phyloP scores from a whole-genome alignment of 92 coral and sea anemone species.

The Porites divaricata region DNA sequence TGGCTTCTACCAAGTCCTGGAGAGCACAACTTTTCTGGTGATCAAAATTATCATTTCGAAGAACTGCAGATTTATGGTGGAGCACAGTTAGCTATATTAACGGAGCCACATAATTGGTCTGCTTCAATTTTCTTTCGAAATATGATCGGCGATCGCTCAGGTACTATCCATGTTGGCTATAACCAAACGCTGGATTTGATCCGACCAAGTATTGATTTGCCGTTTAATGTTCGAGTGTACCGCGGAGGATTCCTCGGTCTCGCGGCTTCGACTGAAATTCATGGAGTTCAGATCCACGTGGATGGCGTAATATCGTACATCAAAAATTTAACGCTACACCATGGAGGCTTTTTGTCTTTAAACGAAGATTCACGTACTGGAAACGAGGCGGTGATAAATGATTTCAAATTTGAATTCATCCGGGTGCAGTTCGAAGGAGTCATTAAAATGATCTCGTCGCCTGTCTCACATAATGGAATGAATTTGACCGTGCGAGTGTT shows the following conservation, averaged over 20 bases:
- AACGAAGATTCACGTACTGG: conserved; percentile 91
- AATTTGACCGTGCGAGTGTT: conserved; percentile 84
- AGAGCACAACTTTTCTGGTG: conserved; percentile 79
- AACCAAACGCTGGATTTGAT: conserved; percentile 93
- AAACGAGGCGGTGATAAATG: conserved; percentile 72
- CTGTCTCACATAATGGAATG: conserved; percentile 92
- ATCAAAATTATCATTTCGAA: conserved; percentile 89
- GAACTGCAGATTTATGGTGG: conserved; percentile 94
- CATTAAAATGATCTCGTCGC: conserved; percentile 83
- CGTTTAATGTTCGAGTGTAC: conserved; percentile 93
- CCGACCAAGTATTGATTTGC: conserved; percentile 90
- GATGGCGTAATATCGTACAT: conserved; percentile 85
- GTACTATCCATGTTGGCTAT: conserved; percentile 86
- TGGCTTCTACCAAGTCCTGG: conserved; percentile 91
- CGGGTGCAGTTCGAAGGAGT: conserved; percentile 89
- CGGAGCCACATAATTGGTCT: conserved; percentile 74
- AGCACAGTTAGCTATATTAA: conserved; percentile 85
- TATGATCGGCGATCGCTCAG: conserved; percentile 98
- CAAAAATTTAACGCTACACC: conserved; percentile 81
- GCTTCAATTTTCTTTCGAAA: conserved; percentile 90
- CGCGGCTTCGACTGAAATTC: conserved; percentile 80
- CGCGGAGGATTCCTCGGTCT: conserved; percentile 93
- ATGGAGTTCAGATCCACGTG: conserved; percentile 86
- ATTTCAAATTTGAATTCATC: conserved; percentile 82
- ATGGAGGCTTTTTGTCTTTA: conserved; percentile 83